Evolutionary conservation across 1,140 invertebrate genomes (phyloP).

Genomic region (Ganaspis sp.): DNA sequence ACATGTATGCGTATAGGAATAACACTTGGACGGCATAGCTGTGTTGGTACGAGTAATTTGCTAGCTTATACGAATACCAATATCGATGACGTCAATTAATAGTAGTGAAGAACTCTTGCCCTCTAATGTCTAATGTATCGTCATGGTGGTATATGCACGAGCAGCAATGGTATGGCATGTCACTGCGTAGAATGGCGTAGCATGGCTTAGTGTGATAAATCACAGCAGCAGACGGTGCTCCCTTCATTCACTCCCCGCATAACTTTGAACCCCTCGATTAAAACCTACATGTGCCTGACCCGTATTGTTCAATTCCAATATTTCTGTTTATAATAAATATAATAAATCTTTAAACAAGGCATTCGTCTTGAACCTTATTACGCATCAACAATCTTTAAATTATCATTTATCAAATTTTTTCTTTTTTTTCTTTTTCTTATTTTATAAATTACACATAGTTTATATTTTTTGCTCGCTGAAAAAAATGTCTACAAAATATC

Average conservation of each 20-base stretch:
- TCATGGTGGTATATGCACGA: slow-evolving; percentile 70
- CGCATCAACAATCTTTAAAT: too few species aligned
- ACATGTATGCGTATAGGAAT: too few species aligned
- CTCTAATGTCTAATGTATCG: slow-evolving; percentile 67
- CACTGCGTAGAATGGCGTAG: slow-evolving; percentile 50
- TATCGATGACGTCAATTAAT: slow-evolving; percentile 78
- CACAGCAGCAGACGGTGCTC: slow-evolving; percentile 73
- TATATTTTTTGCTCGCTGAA: too few species aligned
- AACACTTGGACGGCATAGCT: slow-evolving; percentile 67
- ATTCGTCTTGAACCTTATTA: too few species aligned
- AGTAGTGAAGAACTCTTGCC: slow-evolving; percentile 63
- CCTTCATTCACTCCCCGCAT: slow-evolving; percentile 63
- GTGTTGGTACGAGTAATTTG: slow-evolving; percentile 74
- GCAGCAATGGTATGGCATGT: slow-evolving; percentile 58
- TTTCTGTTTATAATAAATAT: slow-evolving; percentile 47
- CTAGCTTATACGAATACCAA: slow-evolving; percentile 75
- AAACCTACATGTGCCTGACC: slow-evolving; percentile 70
- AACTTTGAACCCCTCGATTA: slow-evolving; percentile 55
- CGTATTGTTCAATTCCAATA: slow-evolving; percentile 62
- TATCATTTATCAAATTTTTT: too few species aligned
- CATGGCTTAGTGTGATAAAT: slow-evolving; percentile 71
- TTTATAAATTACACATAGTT: too few species aligned
- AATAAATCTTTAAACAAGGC: too few species aligned
- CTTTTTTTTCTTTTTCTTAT: too few species aligned
- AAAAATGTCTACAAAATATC: too few species aligned